Evolutionary conservation across 2,113 vertebrate species (phyloP), one percentile per base, ranked within the genome.

Genomic region (Cygnus buccinator): DNA sequence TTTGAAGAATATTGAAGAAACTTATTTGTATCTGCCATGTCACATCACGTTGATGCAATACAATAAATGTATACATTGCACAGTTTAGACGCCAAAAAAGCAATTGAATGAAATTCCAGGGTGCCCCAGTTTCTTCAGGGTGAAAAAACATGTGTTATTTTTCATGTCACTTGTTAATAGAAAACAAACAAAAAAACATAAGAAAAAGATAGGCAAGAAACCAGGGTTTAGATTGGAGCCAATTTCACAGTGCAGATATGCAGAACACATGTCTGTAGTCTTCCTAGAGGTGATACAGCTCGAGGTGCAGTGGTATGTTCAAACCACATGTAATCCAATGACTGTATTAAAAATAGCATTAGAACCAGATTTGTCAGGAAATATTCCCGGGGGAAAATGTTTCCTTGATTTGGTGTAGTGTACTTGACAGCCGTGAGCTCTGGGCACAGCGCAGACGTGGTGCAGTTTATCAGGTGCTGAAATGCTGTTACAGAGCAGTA

Each of bases 401-500:
- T 96, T 59, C 59, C 80, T 92, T 92, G 54, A 77, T 87, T 84
- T 72, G 52, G 48, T 89, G 6, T 4, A 46, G 55, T 19, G 33
- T 12, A 43, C 92, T 78, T 91, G 93, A 95, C 89, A 92, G 72
- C 67, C 8, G 0, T 31, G 65, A 90, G 86, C 67, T 95, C 89
- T 89, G 77, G 85, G 68, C 87, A 46, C 9, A 75, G 70, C 87
- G 15, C 6, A 75, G 62, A 8, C 33, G 77, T 50, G 10, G 66
- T 65, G 1, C 62, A 66, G 57, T 41, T 73, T 82, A 68, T 87
- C 92, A 89, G 92, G 90, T 93, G 92, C 77, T 93, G 96, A 97
- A 96, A 94, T 76, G 71, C 87, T 97, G 90, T 76, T 95, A 89
- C 26, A 96, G 91, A 93, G 43, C 89, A 95, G 92, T 19, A 62